Percentiles rank a stretch among this genome's conserved stretches.
phyloP scores from a whole-genome alignment of 2,113 vertebrate species.

The Gavia stellata region DNA sequence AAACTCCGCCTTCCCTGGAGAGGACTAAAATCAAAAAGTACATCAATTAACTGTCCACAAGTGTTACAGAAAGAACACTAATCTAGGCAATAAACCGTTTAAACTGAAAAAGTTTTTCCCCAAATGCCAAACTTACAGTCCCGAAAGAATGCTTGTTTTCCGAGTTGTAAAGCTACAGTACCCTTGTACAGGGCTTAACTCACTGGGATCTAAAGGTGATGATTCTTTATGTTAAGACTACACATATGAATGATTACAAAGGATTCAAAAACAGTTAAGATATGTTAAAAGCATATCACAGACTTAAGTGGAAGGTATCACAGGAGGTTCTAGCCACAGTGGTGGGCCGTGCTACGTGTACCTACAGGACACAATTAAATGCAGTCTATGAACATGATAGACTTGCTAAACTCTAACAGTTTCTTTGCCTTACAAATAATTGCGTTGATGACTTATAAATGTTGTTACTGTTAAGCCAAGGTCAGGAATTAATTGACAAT shows the following conservation, averaged over 20 bases:
- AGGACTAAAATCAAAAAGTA: not conserved
- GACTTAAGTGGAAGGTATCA: not conserved
- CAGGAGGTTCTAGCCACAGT: not conserved
- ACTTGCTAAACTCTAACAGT: not conserved
- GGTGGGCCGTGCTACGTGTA: not conserved
- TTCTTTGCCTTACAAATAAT: not conserved
- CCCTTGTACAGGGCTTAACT: not conserved
- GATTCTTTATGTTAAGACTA: not conserved
- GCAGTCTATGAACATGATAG: not conserved
- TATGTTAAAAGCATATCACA: not conserved
- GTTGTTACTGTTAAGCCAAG: not conserved
- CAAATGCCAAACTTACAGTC: not conserved
- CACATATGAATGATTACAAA: not conserved
- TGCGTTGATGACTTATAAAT: not conserved
- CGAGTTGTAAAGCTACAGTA: not conserved
- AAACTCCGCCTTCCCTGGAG: not conserved
- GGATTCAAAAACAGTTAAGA: not conserved
- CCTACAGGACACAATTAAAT: not conserved
- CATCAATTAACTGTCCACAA: not conserved
- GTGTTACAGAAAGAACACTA: not conserved
- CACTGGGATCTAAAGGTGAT: not conserved
- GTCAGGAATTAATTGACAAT: not conserved
- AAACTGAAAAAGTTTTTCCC: not conserved
- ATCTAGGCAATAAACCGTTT: not conserved
- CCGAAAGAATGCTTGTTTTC: not conserved